Conservation (phyloP, 1,140 invertebrate genomes). For the Drosophila sechellia region DNA sequence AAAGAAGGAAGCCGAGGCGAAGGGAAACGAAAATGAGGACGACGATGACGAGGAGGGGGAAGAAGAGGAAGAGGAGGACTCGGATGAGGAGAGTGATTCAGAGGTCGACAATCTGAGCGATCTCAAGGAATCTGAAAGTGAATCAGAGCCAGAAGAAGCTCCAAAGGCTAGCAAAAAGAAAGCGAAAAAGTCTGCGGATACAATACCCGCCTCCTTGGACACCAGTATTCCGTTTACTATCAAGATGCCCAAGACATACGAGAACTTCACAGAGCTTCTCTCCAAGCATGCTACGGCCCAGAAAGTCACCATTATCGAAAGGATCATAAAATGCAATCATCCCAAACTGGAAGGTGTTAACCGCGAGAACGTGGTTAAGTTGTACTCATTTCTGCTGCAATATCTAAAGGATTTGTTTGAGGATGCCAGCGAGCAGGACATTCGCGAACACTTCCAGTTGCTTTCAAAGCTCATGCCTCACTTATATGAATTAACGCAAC, state of each 20-base stretch:
- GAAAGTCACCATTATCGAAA: conserved; percentile 90
- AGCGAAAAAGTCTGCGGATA: conserved; percentile 13
- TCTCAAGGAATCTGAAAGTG: conserved; percentile 84
- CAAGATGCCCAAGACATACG: conserved; percentile 88
- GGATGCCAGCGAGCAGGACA: conserved; percentile 84
- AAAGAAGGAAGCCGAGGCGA: conserved; percentile 63
- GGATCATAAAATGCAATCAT: conserved; percentile 94
- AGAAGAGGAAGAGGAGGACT: conserved; percentile 72
- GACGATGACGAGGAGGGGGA: conserved; percentile 74
- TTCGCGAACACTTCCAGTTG: conserved; percentile 87
- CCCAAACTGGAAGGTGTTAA: conserved; percentile 90
- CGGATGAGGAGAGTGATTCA: conserved; percentile 57
- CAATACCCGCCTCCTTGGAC: conserved; percentile 69
- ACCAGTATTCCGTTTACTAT: conserved; percentile 90
- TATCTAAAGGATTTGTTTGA: conserved; percentile 89
- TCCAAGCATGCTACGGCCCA: conserved; percentile 88
- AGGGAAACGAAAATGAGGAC: conserved; percentile 59
- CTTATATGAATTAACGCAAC: conserved; percentile 90
- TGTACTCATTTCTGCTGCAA: conserved; percentile 91
- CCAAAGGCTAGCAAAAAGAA: conserved; percentile 43
- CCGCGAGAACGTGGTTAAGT: conserved; percentile 89
- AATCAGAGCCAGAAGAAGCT: conserved; percentile 54
- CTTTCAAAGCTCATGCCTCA: conserved; percentile 88
- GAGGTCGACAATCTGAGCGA: conserved; percentile 85
- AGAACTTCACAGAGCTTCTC: conserved; percentile 89